Conservation (phyloP, 23 tunicate genomes). For the Botrylloides violaceus region DNA sequence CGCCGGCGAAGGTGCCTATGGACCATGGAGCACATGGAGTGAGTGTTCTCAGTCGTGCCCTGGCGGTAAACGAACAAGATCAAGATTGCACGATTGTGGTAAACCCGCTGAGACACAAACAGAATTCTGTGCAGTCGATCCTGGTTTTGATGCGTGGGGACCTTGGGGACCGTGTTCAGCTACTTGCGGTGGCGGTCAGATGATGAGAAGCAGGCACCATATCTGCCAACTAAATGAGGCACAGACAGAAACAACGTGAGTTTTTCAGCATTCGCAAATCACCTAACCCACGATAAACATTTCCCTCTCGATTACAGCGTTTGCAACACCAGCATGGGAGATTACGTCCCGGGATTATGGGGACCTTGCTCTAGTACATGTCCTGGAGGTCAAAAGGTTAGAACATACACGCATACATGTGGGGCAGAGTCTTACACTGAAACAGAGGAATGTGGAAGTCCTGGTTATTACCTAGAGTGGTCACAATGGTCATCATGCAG, state of each 20-base stretch:
- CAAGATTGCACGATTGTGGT: slow-evolving; percentile 60
- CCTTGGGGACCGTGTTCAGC: slow-evolving; percentile 32
- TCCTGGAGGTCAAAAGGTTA: slow-evolving; percentile 58
- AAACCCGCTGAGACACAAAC: slow-evolving; percentile 24
- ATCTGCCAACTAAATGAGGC: slow-evolving; percentile 37
- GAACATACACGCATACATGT: slow-evolving; percentile 56
- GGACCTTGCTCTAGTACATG: slow-evolving; percentile 83
- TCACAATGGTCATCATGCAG: slow-evolving; percentile 73
- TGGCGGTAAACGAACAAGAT: slow-evolving; percentile 43
- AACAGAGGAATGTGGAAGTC: slow-evolving; percentile 65
- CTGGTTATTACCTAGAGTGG: slow-evolving; percentile 64
- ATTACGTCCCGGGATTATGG: slow-evolving; percentile 50
- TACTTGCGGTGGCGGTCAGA: slow-evolving; percentile 41
- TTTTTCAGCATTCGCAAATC: no score
- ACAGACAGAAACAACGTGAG: slow-evolving; percentile 10
- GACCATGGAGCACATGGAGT: slow-evolving; percentile 23
- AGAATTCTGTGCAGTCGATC: slow-evolving; percentile 61
- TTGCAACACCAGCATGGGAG: slow-evolving; percentile 74
- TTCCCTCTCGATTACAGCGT: neutral
- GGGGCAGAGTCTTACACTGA: slow-evolving; percentile 42
- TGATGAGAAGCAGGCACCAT: slow-evolving; percentile 29
- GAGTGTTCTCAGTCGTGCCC: slow-evolving; percentile 35
- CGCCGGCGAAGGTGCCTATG: slow-evolving; percentile 28
- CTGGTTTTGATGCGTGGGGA: slow-evolving; percentile 59
- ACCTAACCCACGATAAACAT: no score